Percentiles rank a stretch among this genome's conserved stretches.
phyloP scores from a whole-genome alignment of 2,113 vertebrate genomes.

The Silurus glanis region DNA sequence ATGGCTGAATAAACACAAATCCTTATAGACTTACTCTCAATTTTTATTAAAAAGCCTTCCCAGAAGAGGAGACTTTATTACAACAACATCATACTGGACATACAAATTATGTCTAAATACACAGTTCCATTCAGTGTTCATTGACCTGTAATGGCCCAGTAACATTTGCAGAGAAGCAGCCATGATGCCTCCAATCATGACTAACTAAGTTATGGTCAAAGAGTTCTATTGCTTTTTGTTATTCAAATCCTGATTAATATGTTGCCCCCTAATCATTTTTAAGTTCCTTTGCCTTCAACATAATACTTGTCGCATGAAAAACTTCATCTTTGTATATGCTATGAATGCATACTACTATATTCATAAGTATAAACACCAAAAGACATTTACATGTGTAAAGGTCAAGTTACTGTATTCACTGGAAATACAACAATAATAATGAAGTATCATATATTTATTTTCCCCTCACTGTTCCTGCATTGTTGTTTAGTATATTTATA shows the following conservation, averaged over 20 bases:
- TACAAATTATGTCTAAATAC: background rate
- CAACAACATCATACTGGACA: background rate
- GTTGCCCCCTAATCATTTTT: too few species aligned
- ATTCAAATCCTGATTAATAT: too few species aligned
- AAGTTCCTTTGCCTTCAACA: background rate
- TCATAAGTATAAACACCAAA: too few species aligned
- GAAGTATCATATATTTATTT: too few species aligned
- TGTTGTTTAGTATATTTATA: background rate
- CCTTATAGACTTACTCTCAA: background rate
- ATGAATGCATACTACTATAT: too few species aligned
- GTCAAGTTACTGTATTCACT: too few species aligned
- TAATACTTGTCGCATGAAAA: background rate
- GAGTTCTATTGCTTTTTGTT: too few species aligned
- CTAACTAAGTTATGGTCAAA: too few species aligned
- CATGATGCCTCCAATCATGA: background rate
- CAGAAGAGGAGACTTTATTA: background rate
- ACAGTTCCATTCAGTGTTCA: background rate
- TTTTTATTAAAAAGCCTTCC: background rate
- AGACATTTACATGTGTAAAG: too few species aligned
- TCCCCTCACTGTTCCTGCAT: too few species aligned
- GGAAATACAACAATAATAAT: too few species aligned
- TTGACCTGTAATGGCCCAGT: background rate
- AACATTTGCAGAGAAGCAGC: background rate
- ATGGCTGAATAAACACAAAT: background rate
- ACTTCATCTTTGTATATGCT: too few species aligned